These are phyloP conservation scores for Embidobia sp. DNA, from an alignment of 2,888 invertebrate species.

Conservation along the genomic window DNA sequence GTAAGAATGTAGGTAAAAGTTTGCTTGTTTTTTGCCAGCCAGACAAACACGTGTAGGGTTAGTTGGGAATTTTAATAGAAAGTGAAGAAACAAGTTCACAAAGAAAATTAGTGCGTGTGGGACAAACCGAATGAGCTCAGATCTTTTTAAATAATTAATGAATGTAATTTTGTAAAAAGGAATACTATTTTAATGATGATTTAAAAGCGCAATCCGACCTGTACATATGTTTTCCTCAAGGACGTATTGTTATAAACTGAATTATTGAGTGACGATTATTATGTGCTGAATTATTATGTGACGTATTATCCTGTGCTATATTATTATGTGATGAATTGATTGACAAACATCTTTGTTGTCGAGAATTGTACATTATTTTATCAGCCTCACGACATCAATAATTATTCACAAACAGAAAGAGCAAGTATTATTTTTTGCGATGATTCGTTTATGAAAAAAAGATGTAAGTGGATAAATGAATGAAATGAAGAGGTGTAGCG, in stretches of 20 bases:
- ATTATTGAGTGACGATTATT: too few relatives aligned
- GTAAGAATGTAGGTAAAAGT: slow-evolving; percentile 61
- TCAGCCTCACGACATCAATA: slow-evolving; percentile 30
- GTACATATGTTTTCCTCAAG: slow-evolving; percentile 79
- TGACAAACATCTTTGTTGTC: slow-evolving; percentile 71
- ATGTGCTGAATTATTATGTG: too few relatives aligned
- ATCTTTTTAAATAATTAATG: slow-evolving; percentile 77
- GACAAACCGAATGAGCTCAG: slow-evolving; percentile 71
- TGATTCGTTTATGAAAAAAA: slow-evolving; percentile 2
- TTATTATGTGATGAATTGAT: slow-evolving; percentile 50
- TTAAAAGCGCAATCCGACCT: slow-evolving; percentile 71
- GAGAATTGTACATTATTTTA: slow-evolving; percentile 70
- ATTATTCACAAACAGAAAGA: slow-evolving; percentile 25
- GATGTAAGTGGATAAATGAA: neutral
- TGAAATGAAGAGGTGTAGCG: slow-evolving; percentile 22
- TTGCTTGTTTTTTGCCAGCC: slow-evolving; percentile 56
- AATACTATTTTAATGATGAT: slow-evolving; percentile 75
- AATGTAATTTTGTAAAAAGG: slow-evolving; percentile 81
- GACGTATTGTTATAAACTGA: slow-evolving; percentile 74
- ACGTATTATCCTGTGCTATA: too few relatives aligned
- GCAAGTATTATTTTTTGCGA: neutral
- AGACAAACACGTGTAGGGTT: slow-evolving; percentile 42
- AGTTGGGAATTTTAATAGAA: slow-evolving; percentile 15
- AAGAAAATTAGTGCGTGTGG: slow-evolving; percentile 63
- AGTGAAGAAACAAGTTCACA: slow-evolving; percentile 5